Percentiles rank a stretch among this genome's conserved stretches.
Evolutionary conservation across 1,140 invertebrate species (phyloP).

Genomic region (Euborellia annulipes): DNA sequence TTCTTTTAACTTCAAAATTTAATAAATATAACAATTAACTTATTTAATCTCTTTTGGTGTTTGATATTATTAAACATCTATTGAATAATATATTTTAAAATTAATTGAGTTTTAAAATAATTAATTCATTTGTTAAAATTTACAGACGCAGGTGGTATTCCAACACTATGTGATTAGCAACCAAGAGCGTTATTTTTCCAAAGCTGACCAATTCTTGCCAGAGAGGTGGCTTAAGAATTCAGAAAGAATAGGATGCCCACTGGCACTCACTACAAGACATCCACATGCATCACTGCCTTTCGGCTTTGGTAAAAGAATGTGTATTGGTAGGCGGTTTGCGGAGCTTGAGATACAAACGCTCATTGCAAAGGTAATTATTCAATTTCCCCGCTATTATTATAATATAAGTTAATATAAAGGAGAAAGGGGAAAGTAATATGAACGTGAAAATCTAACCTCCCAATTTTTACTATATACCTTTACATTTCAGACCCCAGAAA

Average conservation of each 20-base stretch:
- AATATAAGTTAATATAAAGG: too few relatives aligned
- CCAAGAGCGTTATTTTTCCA: conserved; percentile 49
- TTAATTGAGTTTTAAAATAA: conserved; percentile 1
- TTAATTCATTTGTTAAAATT: too few relatives aligned
- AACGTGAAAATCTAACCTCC: too few relatives aligned
- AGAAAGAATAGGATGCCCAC: conserved; percentile 4
- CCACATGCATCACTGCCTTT: conserved; percentile 20
- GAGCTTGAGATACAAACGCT: conserved; percentile 24
- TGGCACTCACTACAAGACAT: conserved; percentile 1
- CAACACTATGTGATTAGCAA: conserved; percentile 68
- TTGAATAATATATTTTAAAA: conserved; percentile 2
- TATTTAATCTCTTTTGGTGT: too few relatives aligned
- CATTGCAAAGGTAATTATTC: conserved; percentile 11
- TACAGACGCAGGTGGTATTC: conserved; percentile 64
- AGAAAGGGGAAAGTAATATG: too few relatives aligned
- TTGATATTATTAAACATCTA: too few relatives aligned
- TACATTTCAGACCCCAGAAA: too few relatives aligned
- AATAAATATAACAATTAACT: too few relatives aligned
- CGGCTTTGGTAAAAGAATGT: conserved; percentile 22
- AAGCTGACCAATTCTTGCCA: conserved; percentile 48
- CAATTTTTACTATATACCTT: too few relatives aligned
- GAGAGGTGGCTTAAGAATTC: conserved; percentile 57
- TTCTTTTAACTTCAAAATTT: too few relatives aligned
- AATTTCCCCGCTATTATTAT: too few relatives aligned
- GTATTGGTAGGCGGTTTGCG: conserved; percentile 23